A percentile compares a stretch with the other conserved stretches of the same genome.
Evolutionary conservation across 1,140 invertebrate genomes (phyloP).

Genomic region (Heliconius melpomene): DNA sequence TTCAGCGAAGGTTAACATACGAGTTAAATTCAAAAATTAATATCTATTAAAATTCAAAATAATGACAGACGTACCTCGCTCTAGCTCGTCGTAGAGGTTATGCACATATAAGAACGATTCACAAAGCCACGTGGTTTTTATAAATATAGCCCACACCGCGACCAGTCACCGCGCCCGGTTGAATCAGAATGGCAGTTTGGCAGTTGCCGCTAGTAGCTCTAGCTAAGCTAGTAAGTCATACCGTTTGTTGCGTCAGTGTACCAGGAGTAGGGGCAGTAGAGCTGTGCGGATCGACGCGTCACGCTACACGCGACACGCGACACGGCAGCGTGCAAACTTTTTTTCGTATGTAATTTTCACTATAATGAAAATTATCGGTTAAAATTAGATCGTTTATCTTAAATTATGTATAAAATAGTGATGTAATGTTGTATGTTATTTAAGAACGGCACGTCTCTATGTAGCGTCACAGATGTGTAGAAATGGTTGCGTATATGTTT

Average conservation of each 20-base stretch:
- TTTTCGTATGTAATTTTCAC: conserved; percentile 1
- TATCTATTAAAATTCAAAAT: neutral
- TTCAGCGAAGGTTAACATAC: neutral
- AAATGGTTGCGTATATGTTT: neutral
- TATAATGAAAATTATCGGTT: neutral
- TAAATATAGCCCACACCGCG: conserved; percentile 48
- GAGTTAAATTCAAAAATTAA: neutral
- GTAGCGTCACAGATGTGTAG: neutral
- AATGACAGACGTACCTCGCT: neutral
- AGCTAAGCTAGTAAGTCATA: conserved; percentile 32
- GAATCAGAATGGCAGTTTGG: conserved; percentile 56
- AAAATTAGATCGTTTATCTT: neutral
- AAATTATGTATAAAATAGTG: neutral
- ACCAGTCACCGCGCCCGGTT: conserved; percentile 50
- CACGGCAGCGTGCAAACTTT: neutral
- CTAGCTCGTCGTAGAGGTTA: conserved; percentile 49
- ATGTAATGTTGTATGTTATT: neutral
- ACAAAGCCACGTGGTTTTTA: conserved; percentile 63
- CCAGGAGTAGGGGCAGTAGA: conserved; percentile 19
- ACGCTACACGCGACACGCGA: conserved; percentile 21
- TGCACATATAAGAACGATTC: conserved; percentile 40
- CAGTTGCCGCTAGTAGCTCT: conserved; percentile 11
- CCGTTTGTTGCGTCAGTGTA: conserved; percentile 43
- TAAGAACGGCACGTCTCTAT: neutral
- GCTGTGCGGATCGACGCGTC: neutral